Base-by-base conservation (phyloP, 1,140 invertebrate genomes). In the Idris sp. region DNA sequence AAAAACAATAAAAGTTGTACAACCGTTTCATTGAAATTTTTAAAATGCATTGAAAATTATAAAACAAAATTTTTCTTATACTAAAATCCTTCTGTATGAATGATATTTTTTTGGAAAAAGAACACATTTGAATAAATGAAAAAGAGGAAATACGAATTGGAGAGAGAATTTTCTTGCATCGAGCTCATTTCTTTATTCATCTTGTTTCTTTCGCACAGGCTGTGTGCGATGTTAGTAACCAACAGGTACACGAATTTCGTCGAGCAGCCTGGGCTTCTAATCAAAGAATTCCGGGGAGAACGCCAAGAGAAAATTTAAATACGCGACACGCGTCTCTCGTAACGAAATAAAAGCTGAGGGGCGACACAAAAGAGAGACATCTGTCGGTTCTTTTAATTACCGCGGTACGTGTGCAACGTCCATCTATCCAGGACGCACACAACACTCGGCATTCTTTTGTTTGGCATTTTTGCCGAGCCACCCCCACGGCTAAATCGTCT, bases 361-460 rank as follows among this genome's bases (percentile, higher is more conserved):
- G 68, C 58, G 41, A 69, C n/a, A n/a, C 73, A 44, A 79, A 74
- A 77, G 79, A 82, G 76, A 82, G 81, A 82, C 83, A 86, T 85
- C 82, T 85, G 86, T 85, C 83, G 84, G 85, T 84, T 86, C 84
- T 86, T 86, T 86, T 86, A 87, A 86, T 87, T 87, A 84, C 81
- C 78, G 74, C 77, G 67, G 69, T 82, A 86, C 84, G 84, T 86
- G 84, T 79, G 78, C 79, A 77, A 74, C 76, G 77, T 78, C 78
- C 72, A 62, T 75, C 62, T 54, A 65, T 77, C 46, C 71, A 49
- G 65, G 56, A 58, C 74, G 74, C 64, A 14, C 43, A 40, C 35
- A 53, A 53, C 54, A 61, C 58, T 72, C 62, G 58, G 54, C n/a
- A 79, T 81, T 76, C 80, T 83, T 82, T 83, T 82, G 81, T 80